Evolutionary conservation across 2,797 vertebrate genomes (phyloP), one percentile per base, ranked within the genome.

Genomic region (Chanos chanos): DNA sequence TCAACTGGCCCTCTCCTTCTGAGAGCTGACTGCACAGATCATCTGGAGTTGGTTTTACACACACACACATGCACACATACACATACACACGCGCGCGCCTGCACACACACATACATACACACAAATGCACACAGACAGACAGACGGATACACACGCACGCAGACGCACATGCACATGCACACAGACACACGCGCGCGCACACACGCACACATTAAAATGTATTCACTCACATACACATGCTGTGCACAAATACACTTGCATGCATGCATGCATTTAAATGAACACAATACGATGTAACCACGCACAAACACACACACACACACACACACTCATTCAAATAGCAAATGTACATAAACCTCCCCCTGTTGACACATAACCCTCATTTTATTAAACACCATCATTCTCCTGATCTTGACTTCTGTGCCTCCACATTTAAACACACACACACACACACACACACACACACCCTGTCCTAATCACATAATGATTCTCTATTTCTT

Each of bases 21-120:
- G 90, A 94, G 89, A 87, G 85, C 89, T 87, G 89, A 80, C 80
- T 79, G 89, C 78, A 90, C 92, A 92, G 94, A 94, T 96, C 92
- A 85, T 89, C 89, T 88, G 91, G 76, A 80, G 87, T 86, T 92
- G 82, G 89, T 28, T 80, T 77, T 81, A 83, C 81, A 78, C 72
- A 40, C 24, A 28, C 16, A 41, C 4, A 6, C n/a, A 30, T 37
- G 12, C 55, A 18, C 36, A 27, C 16, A 22, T 25, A 13, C 33
- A 47, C 37, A 51, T 30, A 22, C 31, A 31, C 31, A 45, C 47
- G 51, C 54, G 47, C 44, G 50, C 36, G 56, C 9, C 9, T 15
- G 8, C 49, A 43, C 22, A 33, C 15, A 31, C 28, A 31, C 13
- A 8, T 15, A 39, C 7, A 18, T n/a, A 39, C 3, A 16, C 13